A percentile compares a stretch with the other conserved stretches of the same genome.
These are phyloP conservation scores for Latheticus oryzae DNA, from an alignment of 2,888 invertebrate genomes.

Conservation along the genomic window DNA sequence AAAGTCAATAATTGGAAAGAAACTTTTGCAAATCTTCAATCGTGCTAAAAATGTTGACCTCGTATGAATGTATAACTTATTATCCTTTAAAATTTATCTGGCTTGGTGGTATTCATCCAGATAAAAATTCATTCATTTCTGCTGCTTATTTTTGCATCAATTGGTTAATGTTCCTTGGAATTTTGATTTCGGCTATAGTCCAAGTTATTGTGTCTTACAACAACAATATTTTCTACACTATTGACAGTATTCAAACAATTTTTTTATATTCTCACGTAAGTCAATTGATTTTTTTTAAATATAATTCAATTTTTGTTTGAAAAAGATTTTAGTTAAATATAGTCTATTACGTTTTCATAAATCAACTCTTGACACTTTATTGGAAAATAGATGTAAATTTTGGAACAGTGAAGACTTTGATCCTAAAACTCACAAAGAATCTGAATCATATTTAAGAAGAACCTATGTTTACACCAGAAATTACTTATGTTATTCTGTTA, in stretches of 20 bases:
- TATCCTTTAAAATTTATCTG: conserved; percentile 14
- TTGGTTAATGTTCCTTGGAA: not conserved
- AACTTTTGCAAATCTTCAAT: not conserved
- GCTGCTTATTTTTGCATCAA: conserved; percentile 1
- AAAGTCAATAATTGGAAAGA: conserved; percentile 4
- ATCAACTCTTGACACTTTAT: not conserved
- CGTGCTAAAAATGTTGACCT: not conserved
- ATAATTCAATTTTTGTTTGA: conserved; percentile 5
- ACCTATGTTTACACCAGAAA: not conserved
- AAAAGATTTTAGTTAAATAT: conserved; percentile 24
- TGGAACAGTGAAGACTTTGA: conserved; percentile 11
- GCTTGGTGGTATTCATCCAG: conserved; percentile 23
- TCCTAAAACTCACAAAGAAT: not conserved
- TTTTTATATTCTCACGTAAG: conserved; percentile 23
- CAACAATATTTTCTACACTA: conserved; percentile 15
- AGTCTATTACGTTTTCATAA: conserved; percentile 1
- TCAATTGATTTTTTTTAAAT: no score
- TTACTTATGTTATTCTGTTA: conserved; percentile 4
- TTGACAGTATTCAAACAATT: conserved; percentile 25
- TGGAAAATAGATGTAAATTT: conserved; percentile 4
- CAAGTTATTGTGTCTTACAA: conserved; percentile 9
- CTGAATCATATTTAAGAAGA: not conserved
- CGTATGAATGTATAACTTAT: conserved; percentile 6
- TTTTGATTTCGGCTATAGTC: conserved; percentile 5
- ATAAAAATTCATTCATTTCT: not conserved